Base-by-base conservation (phyloP, 2,797 vertebrate species). In the Mormyrus hasselquistii region DNA sequence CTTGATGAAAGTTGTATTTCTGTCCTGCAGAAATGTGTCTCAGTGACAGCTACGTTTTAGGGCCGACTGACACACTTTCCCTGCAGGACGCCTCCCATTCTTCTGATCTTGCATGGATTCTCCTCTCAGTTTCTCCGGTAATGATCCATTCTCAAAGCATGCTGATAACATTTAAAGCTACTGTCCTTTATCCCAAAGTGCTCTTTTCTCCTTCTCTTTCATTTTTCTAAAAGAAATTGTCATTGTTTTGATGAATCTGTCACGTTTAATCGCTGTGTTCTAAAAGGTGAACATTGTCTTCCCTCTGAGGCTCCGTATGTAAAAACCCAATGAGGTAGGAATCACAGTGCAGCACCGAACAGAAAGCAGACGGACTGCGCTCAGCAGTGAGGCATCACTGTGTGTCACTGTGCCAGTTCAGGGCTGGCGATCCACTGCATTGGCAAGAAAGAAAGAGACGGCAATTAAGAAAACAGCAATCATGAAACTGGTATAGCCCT, bases 31-130 rank as follows among this genome's bases (percentile, higher is more conserved):
- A 53, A 38, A 53, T 2, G 16, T 16, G 50, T 55, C 50, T 55
- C 84, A 29, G 22, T 53, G 49, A 55, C 49, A 86, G 84, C 52
- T 25, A 29, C 50, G 25, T 86, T 55, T 53, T 10, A 55, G 22
- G 84, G 84, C 84, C 55, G 84, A 86, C 84, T 86, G 84, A 86
- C 52, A 34, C 25, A 86, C 84, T 86, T 86, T 55, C 22, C 34
- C 52, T 25, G 25, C 76, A 34, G 41, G 49, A 34, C 22, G 50
- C 50, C 49, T 55, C 14, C 50, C 84, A 16, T 86, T 29, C 49
- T 49, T 86, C 12, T 86, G 84, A 86, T 86, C 84, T 52, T 55
- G 29, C 50, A 29, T 34, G 52, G 22, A 52, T 85, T 86, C 44
- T 85, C 41, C 41, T 79, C 73, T 47, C 47, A 53, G n/a, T 22